Base-by-base conservation (phyloP, 1,140 invertebrate genomes). In the Pogonomyrmex barbatus region DNA sequence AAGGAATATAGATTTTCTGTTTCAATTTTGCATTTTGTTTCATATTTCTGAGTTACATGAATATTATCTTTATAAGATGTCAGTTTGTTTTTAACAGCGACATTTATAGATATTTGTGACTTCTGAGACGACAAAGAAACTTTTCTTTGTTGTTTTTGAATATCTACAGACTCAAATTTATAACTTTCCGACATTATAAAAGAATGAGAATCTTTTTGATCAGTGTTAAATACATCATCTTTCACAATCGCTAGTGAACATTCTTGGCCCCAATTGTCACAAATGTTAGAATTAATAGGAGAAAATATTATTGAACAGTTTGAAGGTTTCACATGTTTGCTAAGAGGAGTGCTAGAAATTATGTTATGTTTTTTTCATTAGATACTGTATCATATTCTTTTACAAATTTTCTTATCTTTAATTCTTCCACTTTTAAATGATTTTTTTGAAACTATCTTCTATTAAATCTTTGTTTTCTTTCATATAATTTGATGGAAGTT, bases 311-410 rank as follows among this genome's bases (percentile, higher is more conserved):
- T n/a, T 52, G 33, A 50, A 86, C 24, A n/a, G 6, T 47, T 24
- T 12, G 14, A 10, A 62, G 33, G 4, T 82, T 39, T 82, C 52
- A 82, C 0, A 39, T 6, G n/a, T 73, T 17, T 90, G 36, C 4
- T 12, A 39, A 60, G 47, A 45, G 89, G 89, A 52, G 89, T 90
- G 45, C 89, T 90, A 56, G 70, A 87, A 12, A 86, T 17, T 14
- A 88, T 5, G 14, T 78, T 63, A 45, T 14, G 8, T 2, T 24
- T 6, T 67, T 36, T 63, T 77, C 0, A 0, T 5, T 30, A 63
- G 5, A 65, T 45, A 24, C 5, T 14, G 10, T 47, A 39, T 0
- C 0, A 56, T 52, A 36, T 36, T 9, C 10, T 10, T 47, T 56
- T 42, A 54, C 10, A 70, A 30, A 60, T 0, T 82, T 33, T 36